Evolutionary conservation across 1,140 invertebrate genomes (phyloP).

Genomic region (Periplaneta americana): DNA sequence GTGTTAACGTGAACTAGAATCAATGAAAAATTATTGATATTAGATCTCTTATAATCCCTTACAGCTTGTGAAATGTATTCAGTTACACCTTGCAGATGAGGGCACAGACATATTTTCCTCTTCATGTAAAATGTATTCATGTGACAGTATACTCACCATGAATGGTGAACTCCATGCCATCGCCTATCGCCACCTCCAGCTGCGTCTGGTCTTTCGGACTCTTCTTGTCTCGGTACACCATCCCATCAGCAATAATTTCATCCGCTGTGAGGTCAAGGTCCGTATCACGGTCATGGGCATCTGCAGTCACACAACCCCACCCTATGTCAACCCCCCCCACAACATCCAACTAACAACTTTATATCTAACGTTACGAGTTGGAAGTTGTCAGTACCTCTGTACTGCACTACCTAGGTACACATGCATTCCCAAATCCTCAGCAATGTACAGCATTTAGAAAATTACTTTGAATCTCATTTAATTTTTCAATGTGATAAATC

Average conservation of each 20-base stretch:
- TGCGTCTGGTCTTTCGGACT: conserved; percentile 68
- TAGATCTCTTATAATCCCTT: neutral
- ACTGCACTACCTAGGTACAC: too few species aligned
- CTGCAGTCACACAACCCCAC: conserved; percentile 26
- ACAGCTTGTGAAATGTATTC: neutral
- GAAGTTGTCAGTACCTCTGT: too few species aligned
- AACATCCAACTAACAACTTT: neutral
- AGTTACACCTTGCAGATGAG: too few species aligned
- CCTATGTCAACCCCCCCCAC: conserved; percentile 8
- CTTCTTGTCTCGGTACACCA: conserved; percentile 80
- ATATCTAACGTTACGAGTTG: too few species aligned
- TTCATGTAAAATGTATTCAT: neutral
- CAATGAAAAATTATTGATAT: neutral
- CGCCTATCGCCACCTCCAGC: conserved; percentile 82
- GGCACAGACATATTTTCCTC: too few species aligned
- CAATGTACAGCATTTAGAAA: too few species aligned
- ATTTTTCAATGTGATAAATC: too few species aligned
- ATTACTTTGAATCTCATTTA: too few species aligned
- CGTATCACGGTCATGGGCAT: conserved; percentile 45
- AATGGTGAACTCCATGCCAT: conserved; percentile 87
- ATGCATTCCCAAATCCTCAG: too few species aligned
- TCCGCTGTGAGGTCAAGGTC: conserved; percentile 41
- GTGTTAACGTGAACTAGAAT: too few species aligned
- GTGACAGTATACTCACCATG: conserved; percentile 52
- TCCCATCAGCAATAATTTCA: conserved; percentile 74